phyloP scores from a whole-genome alignment of 2,888 invertebrate genomes.

The Lucinisca nassula region DNA sequence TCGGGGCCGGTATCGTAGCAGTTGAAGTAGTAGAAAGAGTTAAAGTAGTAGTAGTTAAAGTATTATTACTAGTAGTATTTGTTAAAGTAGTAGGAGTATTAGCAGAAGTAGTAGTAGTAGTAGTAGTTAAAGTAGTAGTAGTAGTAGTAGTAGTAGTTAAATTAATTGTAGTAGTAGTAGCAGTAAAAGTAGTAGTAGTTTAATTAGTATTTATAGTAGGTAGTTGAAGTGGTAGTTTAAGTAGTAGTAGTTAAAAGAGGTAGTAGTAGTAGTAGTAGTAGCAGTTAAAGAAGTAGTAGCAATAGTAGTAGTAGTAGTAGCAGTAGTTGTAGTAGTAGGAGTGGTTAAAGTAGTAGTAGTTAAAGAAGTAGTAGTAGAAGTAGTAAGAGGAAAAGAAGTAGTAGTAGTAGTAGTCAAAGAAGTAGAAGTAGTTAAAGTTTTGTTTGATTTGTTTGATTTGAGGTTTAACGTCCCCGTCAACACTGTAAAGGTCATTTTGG shows the following conservation, averaged over 20 bases:
- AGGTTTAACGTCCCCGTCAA: too few relatives aligned
- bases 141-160: slow-evolving; percentile 4
- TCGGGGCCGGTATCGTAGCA: too few relatives aligned
- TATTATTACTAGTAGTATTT: too few relatives aligned
- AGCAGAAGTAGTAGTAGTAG: slow-evolving; percentile 2
- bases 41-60: too few relatives aligned
- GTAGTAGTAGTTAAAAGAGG: slow-evolving; percentile 26
- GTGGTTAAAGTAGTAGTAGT: not conserved
- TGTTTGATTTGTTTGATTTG: too few relatives aligned
- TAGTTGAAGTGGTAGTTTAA: too few relatives aligned
- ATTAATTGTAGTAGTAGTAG: slow-evolving; percentile 18
- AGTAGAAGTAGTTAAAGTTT: not conserved
- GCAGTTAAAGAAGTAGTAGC: not conserved
- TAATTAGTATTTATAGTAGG: too few relatives aligned
- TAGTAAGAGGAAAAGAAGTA: not conserved
- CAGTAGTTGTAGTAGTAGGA: slow-evolving; percentile 9
- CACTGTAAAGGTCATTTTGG: too few relatives aligned
- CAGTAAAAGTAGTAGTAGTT: slow-evolving; percentile 25
- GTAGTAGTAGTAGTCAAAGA: not conserved
- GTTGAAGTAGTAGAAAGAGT: too few relatives aligned
- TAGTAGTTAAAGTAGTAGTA: not conserved
- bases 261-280: too few relatives aligned
- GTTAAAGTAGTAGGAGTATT: too few relatives aligned
- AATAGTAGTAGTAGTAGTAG: slow-evolving; percentile 13
- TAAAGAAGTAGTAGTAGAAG: not conserved